Conservation (phyloP, 2,113 vertebrate species). For the Eretmochelys imbricata region DNA sequence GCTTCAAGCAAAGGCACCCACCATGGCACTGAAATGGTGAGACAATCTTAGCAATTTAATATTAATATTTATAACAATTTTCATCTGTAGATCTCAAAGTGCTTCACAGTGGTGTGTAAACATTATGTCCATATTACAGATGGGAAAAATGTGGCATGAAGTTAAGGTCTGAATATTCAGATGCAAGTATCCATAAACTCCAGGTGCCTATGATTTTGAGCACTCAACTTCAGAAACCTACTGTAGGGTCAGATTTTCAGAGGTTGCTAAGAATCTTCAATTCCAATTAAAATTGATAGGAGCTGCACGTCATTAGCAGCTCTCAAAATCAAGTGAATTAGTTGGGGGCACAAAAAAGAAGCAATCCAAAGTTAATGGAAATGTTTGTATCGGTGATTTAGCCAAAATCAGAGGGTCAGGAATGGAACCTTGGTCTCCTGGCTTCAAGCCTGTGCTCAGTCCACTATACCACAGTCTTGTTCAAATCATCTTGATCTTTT, state of each 20-base stretch:
- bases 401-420: not conserved
- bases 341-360: no score
- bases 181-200: not conserved
- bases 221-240: not conserved
- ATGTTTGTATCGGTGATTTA: no score
- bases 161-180: not conserved
- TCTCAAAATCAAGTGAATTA: no score
- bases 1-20: not conserved
- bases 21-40: not conserved
- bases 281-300: no score
- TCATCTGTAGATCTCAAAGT: not conserved
- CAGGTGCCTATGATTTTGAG: not conserved
- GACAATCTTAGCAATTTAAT: not conserved
- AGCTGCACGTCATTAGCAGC: no score
- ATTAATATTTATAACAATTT: not conserved
- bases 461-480: not conserved
- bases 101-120: not conserved
- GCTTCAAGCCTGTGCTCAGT: not conserved
- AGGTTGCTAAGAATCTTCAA: not conserved
- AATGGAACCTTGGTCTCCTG: not conserved
- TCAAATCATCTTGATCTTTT: fast-evolving
- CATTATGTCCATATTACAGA: not conserved
- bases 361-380: no score
- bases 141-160: not conserved
- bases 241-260: not conserved